Evolutionary conservation across 2,888 invertebrate genomes (phyloP).

Genomic region (Hirtodrosophila duncani): DNA sequence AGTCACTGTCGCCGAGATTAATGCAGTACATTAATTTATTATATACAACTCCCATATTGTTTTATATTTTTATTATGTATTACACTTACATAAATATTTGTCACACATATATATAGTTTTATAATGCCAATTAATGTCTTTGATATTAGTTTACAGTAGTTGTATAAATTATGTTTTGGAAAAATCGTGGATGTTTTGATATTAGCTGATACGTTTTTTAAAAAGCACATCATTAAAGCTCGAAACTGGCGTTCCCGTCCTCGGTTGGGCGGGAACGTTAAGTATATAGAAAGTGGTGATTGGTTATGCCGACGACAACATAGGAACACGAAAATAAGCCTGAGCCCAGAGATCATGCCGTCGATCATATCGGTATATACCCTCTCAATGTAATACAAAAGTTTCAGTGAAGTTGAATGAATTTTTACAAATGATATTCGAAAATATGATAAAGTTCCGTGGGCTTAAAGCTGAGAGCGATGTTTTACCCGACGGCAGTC

Average conservation of each 20-base stretch:
- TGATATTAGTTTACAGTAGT: conserved; percentile 12
- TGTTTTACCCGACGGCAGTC: conserved; percentile 1
- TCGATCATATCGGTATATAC: not conserved
- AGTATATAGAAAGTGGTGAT: no score
- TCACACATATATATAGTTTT: not conserved
- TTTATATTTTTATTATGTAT: not conserved
- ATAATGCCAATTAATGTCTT: conserved; percentile 3
- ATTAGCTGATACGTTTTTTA: no score
- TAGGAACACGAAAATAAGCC: no score
- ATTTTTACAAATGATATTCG: conserved; percentile 17
- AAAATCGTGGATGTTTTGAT: no score
- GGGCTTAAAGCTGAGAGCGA: not conserved
- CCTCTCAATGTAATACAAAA: conserved; percentile 5
- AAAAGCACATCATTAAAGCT: no score
- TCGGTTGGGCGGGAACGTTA: no score
- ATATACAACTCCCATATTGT: not conserved
- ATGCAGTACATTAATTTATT: conserved; percentile 1
- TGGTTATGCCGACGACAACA: not conserved
- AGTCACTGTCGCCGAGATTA: conserved; percentile 52
- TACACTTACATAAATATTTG: conserved; percentile 1
- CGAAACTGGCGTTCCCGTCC: no score
- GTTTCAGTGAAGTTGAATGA: not conserved
- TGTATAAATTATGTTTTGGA: conserved; percentile 5
- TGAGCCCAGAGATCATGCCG: conserved; percentile 7
- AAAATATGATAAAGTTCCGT: not conserved